Base-by-base conservation (phyloP, 2,888 invertebrate species). In the Podabrus alpinus region DNA sequence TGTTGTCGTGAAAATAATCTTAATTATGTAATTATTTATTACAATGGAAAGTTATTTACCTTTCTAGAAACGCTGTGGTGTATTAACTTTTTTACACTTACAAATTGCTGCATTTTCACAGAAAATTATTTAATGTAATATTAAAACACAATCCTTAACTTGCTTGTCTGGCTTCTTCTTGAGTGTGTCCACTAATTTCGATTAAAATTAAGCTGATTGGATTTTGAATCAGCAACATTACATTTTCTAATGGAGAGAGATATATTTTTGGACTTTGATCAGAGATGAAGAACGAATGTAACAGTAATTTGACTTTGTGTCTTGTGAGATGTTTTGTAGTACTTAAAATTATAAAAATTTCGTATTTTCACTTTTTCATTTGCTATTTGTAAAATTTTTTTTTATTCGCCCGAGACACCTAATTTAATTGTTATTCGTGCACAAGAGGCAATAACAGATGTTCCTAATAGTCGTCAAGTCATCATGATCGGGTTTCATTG, bases 1-100 rank as follows among this genome's bases (percentile, higher is more conserved):
- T 64, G 73, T 62, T 73, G 64, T 69, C 59, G 73, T 73, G 66
- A 73, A 66, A 69, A 73, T 73, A 69, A 69, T 73, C 73, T 73
- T 73, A 73, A 73, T 73, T 73, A 60, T 17, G 73, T 69, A 73
- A 69, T 73, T 73, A 73, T 66, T 59, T 73, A 73, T 69, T 69
- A 69, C 73, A 69, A 73, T 73, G 72, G 68, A 73, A 73, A 73
- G 66, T 68, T 73, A 72, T 72, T 72, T 72, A 73, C 72, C 72
- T 73, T 73, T 59, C 72, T 64, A 64, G 64, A 68, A 68, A 15
- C 68, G 10, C 61, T 69, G 59, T 25, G 17, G 25, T 21, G 66
- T 69, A 59, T 69, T 69, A 73, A 73, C 60, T 73, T 73, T 45
- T 73, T 69, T 73, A 73, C 66, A 25, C 15, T 21, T 69, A 73